Conservation (phyloP, 2,888 invertebrate species). For the Drosophila greeni region DNA sequence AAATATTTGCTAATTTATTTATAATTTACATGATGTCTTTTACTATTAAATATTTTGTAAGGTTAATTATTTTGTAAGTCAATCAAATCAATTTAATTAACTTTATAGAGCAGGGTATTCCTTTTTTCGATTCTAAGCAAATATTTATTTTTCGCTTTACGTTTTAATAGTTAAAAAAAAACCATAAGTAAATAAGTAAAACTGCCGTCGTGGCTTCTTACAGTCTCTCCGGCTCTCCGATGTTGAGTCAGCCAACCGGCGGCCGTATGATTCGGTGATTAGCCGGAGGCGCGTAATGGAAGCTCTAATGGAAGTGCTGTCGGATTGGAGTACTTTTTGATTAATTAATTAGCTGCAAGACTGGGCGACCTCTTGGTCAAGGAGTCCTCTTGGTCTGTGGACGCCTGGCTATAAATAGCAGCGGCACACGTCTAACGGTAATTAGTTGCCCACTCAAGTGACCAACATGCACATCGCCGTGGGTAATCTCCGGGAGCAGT, state of each 20-base stretch:
- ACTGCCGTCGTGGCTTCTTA: constrained; percentile 28
- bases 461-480: constrained; percentile 48
- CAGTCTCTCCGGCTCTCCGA: constrained; percentile 16
- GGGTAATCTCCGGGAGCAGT: constrained; percentile 14
- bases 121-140: not conserved
- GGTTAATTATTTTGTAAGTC: no score
- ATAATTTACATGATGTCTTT: no score
- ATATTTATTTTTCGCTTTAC: constrained; percentile 4
- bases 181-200: not conserved
- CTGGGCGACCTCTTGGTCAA: constrained; percentile 52
- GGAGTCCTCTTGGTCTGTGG: constrained; percentile 49
- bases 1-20: no score
- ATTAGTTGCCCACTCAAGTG: constrained; percentile 51
- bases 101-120: constrained; percentile 19
- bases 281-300: constrained; percentile 62
- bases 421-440: constrained; percentile 51
- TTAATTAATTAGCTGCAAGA: constrained; percentile 59
- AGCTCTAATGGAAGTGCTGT: constrained; percentile 51
- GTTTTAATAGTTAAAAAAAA: constrained; percentile 16
- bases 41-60: no score
- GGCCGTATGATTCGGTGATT: constrained; percentile 41
- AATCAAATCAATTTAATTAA: no score
- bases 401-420: constrained; percentile 51
- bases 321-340: constrained; percentile 53
- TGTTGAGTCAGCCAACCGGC: constrained; percentile 14